Base-by-base conservation (phyloP, 2,888 invertebrate species). In the Nasonovia ribisnigri region DNA sequence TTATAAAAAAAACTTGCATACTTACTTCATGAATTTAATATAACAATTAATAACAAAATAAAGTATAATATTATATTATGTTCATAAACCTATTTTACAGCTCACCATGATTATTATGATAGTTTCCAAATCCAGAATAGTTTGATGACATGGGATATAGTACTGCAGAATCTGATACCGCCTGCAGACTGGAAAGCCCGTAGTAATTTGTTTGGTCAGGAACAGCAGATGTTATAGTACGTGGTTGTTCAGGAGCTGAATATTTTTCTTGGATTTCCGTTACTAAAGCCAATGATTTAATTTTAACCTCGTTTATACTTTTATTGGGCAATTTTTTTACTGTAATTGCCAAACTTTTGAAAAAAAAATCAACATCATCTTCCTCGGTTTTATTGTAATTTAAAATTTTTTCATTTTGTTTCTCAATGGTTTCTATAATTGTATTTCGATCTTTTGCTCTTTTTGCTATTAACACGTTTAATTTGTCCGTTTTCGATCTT, bases 291-390 rank as follows among this genome's bases (percentile, higher is more conserved):
- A 88, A 48, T n/a, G 48, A 4, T 48, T n/a, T 88, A 11, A 48
- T 48, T 46, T 88, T 88, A 8, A n/a, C 51, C 24, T 88, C 88
- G 3, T 48, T 46, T 48, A 88, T 88, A 48, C 46, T 51, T 88
- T 88, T 88, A 46, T 29, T n/a, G 0, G 88, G 48, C 46, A 88
- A 48, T 1, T 46, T 88, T 88, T 88, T 88, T 48, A 88, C 88
- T 24, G 88, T 88, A 26, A 48, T 29, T 29, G 88, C 88, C 26
- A 51, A 88, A 88, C 88, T 88, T 51, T 88, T 54, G 26, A 88
- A 87, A 87, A 87, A 87, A 87, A 87, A 46, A 87, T 87, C 87
- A 42, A 87, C 46, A 16, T 87, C 87, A 46, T 87, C 87, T 24
- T 87, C 87, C 13, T 87, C 26, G 20, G 5, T 13, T 87, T 46